A percentile compares a stretch with the other conserved stretches of the same genome.
Evolutionary conservation across 2,113 vertebrate genomes (phyloP).

Genomic region (Onychostruthus taczanowskii): DNA sequence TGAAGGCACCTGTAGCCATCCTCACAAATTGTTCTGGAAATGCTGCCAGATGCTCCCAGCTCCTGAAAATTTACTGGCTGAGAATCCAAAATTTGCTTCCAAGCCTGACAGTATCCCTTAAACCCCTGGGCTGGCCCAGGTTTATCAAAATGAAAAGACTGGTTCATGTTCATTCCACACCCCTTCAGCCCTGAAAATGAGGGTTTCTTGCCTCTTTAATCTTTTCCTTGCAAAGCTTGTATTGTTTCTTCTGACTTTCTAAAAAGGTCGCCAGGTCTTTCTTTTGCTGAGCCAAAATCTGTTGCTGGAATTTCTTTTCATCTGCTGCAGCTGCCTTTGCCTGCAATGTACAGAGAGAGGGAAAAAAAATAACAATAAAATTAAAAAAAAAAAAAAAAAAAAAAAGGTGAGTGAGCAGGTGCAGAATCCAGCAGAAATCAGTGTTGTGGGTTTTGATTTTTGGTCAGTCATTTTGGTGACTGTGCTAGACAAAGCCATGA

Average conservation of each 20-base stretch:
- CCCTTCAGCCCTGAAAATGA: not conserved
- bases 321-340: slow-evolving; percentile 91
- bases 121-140: not conserved
- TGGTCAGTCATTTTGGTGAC: not conserved
- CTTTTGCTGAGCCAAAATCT: slow-evolving; percentile 97
- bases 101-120: not conserved
- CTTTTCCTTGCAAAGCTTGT: slow-evolving; percentile 99
- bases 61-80: not conserved
- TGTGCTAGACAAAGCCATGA: not conserved
- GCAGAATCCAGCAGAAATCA: not conserved
- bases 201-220: slow-evolving; percentile 91
- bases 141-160: not conserved
- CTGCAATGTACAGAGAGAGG: slow-evolving; percentile 60
- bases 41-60: not conserved
- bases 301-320: slow-evolving; percentile 99
- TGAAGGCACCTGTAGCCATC: not conserved
- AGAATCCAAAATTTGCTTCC: not conserved
- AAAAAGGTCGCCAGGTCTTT: slow-evolving; percentile 98
- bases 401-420: not conserved
- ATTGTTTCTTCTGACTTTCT: slow-evolving; percentile 99
- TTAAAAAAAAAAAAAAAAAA: no score
- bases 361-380: not conserved
- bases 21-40: not conserved
- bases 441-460: not conserved
- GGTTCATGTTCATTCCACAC: not conserved